Evolutionary conservation across 1,140 invertebrate species (phyloP).

Genomic region (Triops longicaudatus): DNA sequence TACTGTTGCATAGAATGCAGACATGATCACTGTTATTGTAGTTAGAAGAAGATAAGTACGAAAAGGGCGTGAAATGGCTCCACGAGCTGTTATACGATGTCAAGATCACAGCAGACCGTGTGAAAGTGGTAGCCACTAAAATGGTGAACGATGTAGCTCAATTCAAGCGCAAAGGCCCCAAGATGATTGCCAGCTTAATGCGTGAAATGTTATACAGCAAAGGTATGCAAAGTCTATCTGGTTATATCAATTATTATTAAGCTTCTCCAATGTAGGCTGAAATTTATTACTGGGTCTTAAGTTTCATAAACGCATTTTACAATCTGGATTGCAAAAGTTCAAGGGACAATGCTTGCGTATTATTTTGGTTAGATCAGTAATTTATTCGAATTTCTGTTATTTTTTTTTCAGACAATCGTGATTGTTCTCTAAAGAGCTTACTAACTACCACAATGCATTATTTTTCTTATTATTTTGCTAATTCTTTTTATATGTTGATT

Average conservation of each 20-base stretch:
- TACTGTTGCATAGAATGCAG: slow-evolving; percentile 24
- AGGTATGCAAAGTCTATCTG: slow-evolving; percentile 45
- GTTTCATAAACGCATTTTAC: too few species aligned
- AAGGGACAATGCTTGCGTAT: too few species aligned
- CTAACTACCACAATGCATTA: too few species aligned
- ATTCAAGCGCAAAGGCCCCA: slow-evolving; percentile 54
- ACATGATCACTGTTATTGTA: slow-evolving; percentile 38
- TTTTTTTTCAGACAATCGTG: too few species aligned
- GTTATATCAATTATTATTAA: too few species aligned
- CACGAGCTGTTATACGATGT: slow-evolving; percentile 63
- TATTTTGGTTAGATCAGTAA: too few species aligned
- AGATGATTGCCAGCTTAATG: slow-evolving; percentile 51
- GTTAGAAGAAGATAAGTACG: slow-evolving; percentile 67
- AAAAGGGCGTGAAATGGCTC: slow-evolving; percentile 63
- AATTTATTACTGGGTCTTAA: too few species aligned
- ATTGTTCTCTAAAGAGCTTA: too few species aligned
- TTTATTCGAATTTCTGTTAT: too few species aligned
- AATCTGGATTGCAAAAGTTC: too few species aligned
- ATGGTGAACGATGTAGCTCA: slow-evolving; percentile 65
- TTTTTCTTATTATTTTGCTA: slow-evolving; percentile 22
- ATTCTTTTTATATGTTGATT: not conserved
- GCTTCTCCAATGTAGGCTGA: too few species aligned
- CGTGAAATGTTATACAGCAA: slow-evolving; percentile 52
- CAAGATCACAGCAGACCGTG: slow-evolving; percentile 58
- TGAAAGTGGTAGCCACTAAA: slow-evolving; percentile 66